Conservation (phyloP, 2,113 vertebrate genomes). For the Neodon shergylaensis region DNA sequence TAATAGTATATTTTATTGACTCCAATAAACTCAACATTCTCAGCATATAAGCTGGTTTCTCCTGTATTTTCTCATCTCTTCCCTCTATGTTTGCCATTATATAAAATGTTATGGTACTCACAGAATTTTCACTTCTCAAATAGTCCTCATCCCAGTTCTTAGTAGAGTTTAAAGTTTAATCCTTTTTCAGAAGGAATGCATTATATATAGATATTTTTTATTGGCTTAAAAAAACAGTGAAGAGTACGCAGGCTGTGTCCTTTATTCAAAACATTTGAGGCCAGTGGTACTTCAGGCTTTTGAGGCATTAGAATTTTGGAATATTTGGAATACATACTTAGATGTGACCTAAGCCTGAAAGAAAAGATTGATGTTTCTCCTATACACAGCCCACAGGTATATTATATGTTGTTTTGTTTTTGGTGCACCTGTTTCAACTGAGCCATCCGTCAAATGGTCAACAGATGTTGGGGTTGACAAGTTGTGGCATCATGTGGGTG, state of each 20-base stretch:
- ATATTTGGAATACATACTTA: neutral
- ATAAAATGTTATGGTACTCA: neutral
- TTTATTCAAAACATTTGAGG: neutral
- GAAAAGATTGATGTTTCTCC: neutral
- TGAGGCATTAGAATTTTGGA: neutral
- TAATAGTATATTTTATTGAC: neutral
- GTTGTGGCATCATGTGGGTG: neutral
- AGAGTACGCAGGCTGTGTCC: neutral
- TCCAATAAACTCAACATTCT: neutral
- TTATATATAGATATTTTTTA: neutral
- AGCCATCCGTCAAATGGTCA: neutral
- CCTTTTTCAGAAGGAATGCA: neutral
- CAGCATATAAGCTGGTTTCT: neutral
- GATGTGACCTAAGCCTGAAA: neutral
- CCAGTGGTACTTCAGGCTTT: neutral
- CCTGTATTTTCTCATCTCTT: neutral
- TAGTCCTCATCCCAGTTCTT: neutral
- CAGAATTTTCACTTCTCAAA: neutral
- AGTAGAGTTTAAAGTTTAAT: neutral
- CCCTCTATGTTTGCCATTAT: neutral
- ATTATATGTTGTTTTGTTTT: neutral
- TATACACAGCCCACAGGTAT: neutral
- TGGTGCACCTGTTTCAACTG: neutral
- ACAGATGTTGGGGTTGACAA: neutral
- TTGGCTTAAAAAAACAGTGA: constrained; percentile 5